Evolutionary conservation across 2,113 vertebrate genomes (phyloP).

Genomic region (Poeciliopsis occidentalis): DNA sequence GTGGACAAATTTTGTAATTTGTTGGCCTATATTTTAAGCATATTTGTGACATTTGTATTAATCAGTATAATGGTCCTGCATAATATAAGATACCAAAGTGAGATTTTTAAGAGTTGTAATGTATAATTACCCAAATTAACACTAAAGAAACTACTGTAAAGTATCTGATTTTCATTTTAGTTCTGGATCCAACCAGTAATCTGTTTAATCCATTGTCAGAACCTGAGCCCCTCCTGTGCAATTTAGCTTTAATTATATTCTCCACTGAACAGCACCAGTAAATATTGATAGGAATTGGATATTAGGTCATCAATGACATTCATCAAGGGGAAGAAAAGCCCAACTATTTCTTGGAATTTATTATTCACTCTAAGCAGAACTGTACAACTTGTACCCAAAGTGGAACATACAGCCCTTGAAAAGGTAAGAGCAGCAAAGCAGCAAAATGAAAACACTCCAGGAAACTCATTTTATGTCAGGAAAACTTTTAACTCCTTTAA

Average conservation of each 20-base stretch:
- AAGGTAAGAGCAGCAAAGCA: slow-evolving; percentile 94
- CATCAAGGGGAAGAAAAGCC: slow-evolving; percentile 32
- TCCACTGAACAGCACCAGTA: too few relatives aligned
- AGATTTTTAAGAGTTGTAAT: neutral
- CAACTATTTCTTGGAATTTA: slow-evolving; percentile 71
- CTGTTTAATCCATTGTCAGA: too few relatives aligned
- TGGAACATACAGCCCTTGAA: slow-evolving; percentile 88
- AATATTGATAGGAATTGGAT: neutral
- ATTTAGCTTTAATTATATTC: neutral
- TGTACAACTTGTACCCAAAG: slow-evolving; percentile 90
- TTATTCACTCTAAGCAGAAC: slow-evolving; percentile 82
- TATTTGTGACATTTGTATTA: neutral
- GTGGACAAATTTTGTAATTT: neutral
- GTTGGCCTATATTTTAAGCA: neutral
- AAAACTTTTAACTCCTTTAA: slow-evolving; percentile 87
- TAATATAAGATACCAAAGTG: neutral
- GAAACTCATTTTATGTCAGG: slow-evolving; percentile 87
- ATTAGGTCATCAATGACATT: slow-evolving; percentile 9
- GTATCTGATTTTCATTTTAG: too few relatives aligned
- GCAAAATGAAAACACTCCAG: slow-evolving; percentile 89
- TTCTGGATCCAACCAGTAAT: too few relatives aligned
- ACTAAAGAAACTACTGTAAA: too few relatives aligned
- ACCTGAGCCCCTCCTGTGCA: neutral
- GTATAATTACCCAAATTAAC: neutral
- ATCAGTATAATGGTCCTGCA: neutral